Evolutionary conservation across 2,113 vertebrate genomes (phyloP).

Genomic region (Calidris pugnax): DNA sequence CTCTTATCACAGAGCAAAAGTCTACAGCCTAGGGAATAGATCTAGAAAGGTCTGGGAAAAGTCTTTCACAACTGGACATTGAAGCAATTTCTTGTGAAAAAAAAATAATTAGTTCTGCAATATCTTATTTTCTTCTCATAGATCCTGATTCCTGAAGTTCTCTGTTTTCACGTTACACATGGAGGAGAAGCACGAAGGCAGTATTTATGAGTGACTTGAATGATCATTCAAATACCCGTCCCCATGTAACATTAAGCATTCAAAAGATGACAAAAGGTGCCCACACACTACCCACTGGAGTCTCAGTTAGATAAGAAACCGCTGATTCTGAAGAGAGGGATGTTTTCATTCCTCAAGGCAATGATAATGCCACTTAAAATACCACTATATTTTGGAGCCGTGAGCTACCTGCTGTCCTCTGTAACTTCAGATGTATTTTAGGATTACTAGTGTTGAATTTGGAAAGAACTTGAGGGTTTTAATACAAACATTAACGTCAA

Average conservation of each 20-base stretch:
- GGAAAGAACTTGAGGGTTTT: conserved; percentile 30
- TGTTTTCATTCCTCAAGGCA: neutral
- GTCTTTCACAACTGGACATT: neutral
- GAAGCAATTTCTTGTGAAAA: neutral
- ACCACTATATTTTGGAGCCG: neutral
- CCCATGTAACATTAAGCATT: neutral
- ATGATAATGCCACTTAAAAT: conserved; percentile 2
- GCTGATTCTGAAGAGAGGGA: neutral
- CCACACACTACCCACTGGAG: neutral
- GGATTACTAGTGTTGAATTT: conserved; percentile 53
- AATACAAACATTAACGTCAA: conserved; percentile 47
- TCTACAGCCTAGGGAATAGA: neutral
- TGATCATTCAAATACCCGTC: neutral
- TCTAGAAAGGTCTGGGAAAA: neutral
- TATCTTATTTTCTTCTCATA: neutral
- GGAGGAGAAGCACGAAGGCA: neutral
- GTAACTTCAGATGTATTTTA: conserved; percentile 43
- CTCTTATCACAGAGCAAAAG: neutral
- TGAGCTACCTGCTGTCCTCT: neutral
- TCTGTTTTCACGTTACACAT: neutral
- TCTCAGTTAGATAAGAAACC: neutral
- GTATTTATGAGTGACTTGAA: neutral
- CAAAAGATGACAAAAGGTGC: neutral
- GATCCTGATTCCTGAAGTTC: neutral
- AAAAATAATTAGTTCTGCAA: neutral